phyloP scores from a whole-genome alignment of 1,140 invertebrate species.

The Drosophila chauvacae region DNA sequence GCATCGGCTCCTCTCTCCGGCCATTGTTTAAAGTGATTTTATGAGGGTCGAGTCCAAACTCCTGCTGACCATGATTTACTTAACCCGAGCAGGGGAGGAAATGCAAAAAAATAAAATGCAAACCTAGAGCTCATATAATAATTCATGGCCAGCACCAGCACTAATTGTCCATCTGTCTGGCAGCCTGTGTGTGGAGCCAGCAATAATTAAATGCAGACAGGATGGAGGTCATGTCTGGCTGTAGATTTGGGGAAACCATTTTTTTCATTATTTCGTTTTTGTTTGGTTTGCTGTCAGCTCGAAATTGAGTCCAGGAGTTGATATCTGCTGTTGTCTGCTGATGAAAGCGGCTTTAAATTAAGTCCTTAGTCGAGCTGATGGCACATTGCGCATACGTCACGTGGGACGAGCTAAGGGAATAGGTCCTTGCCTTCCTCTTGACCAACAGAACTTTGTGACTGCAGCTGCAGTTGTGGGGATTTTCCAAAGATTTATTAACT shows the following conservation, averaged over 20 bases:
- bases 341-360: slow-evolving; percentile 58
- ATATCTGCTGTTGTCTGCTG: slow-evolving; percentile 27
- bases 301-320: slow-evolving; percentile 19
- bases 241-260: background rate
- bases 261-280: slow-evolving; percentile 11
- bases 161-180: slow-evolving; percentile 55
- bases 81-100: slow-evolving; percentile 10
- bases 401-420: slow-evolving; percentile 5
- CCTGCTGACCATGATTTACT: slow-evolving; percentile 57
- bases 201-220: slow-evolving; percentile 46
- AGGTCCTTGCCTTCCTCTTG: background rate
- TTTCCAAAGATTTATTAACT: slow-evolving; percentile 37
- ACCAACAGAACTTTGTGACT: slow-evolving; percentile 36
- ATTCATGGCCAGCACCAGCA: slow-evolving; percentile 41
- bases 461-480: slow-evolving; percentile 42
- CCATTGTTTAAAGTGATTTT: slow-evolving; percentile 54
- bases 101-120: slow-evolving; percentile 20
- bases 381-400: slow-evolving; percentile 52
- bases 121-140: slow-evolving; percentile 45
- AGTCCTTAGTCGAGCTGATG: slow-evolving; percentile 30
- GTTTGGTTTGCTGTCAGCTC: slow-evolving; percentile 14
- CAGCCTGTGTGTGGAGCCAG: slow-evolving; percentile 12
- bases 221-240: slow-evolving; percentile 9
- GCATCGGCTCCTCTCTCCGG: background rate
- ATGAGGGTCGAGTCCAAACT: slow-evolving; percentile 24